These are phyloP conservation scores for Candidula unifasciata DNA, from an alignment of 2,888 invertebrate species.

Conservation along the genomic window DNA sequence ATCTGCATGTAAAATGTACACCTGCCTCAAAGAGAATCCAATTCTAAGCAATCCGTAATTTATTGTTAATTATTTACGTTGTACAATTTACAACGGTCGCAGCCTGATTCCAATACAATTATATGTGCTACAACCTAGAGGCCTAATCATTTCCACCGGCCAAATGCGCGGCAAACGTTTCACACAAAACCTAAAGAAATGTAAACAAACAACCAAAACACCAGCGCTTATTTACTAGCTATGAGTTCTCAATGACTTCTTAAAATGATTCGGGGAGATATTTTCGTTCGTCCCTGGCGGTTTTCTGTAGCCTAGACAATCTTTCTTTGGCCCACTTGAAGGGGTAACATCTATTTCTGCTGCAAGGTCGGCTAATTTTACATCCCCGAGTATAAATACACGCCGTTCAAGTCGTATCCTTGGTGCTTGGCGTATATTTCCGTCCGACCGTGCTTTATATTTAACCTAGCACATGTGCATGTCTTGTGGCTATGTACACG, in stretches of 20 bases:
- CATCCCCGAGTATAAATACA: conserved; percentile 45
- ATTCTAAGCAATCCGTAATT: too few species aligned
- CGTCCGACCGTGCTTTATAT: conserved; percentile 6
- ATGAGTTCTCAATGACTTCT: conserved; percentile 11
- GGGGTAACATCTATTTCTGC: conserved; percentile 46
- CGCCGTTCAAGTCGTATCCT: conserved; percentile 34
- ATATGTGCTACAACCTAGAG: too few species aligned
- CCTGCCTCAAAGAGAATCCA: too few species aligned
- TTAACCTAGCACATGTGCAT: conserved; percentile 24
- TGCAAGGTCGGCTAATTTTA: conserved; percentile 48
- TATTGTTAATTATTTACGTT: too few species aligned
- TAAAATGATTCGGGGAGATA: conserved; percentile 37
- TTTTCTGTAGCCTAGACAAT: conserved; percentile 45
- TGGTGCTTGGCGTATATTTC: conserved; percentile 39
- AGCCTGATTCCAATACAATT: too few species aligned
- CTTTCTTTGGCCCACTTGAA: conserved; percentile 44
- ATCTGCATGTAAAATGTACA: too few species aligned
- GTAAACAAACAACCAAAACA: neutral
- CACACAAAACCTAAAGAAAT: neutral
- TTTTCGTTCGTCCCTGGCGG: conserved; percentile 43
- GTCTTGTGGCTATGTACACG: neutral
- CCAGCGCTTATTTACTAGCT: neutral
- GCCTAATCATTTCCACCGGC: too few species aligned
- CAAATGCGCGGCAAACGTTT: neutral
- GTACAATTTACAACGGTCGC: too few species aligned